Conservation (phyloP, 1,140 invertebrate species). For the Scaptomyza montana region DNA sequence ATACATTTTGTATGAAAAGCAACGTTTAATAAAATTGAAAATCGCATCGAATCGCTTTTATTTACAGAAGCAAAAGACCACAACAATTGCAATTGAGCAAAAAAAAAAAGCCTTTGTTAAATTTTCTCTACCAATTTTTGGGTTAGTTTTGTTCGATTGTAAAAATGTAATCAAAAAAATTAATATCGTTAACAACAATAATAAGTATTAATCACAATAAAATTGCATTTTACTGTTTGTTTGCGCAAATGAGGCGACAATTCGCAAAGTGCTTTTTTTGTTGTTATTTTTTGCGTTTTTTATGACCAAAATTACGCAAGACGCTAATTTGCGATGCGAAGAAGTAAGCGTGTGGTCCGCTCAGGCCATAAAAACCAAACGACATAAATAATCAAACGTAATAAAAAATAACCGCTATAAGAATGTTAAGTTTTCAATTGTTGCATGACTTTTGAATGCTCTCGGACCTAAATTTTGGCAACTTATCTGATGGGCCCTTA, state of each 20-base stretch:
- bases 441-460: slow-evolving; percentile 15
- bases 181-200: slow-evolving; percentile 27
- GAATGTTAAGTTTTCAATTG: slow-evolving; percentile 22
- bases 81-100: slow-evolving; percentile 48
- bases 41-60: slow-evolving; percentile 38
- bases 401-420: slow-evolving; percentile 14
- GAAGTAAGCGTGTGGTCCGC: slow-evolving; percentile 16
- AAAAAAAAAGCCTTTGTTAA: slow-evolving; percentile 18
- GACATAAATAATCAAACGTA: slow-evolving; percentile 21
- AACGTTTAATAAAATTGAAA: slow-evolving; percentile 33
- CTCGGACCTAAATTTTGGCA: neutral
- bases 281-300: slow-evolving; percentile 31
- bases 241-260: slow-evolving; percentile 26
- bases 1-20: neutral
- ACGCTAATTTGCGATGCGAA: slow-evolving; percentile 33
- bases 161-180: slow-evolving; percentile 24
- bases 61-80: slow-evolving; percentile 7
- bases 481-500: neutral
- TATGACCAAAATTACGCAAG: slow-evolving; percentile 32
- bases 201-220: slow-evolving; percentile 37
- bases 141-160: slow-evolving; percentile 43
- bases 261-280: slow-evolving; percentile 28
- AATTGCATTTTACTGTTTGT: slow-evolving; percentile 33
- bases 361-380: slow-evolving; percentile 18
- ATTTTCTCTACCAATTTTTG: slow-evolving; percentile 28